Evolutionary conservation across 2,888 invertebrate species (phyloP).

Genomic region (Seira sanloemensis): DNA sequence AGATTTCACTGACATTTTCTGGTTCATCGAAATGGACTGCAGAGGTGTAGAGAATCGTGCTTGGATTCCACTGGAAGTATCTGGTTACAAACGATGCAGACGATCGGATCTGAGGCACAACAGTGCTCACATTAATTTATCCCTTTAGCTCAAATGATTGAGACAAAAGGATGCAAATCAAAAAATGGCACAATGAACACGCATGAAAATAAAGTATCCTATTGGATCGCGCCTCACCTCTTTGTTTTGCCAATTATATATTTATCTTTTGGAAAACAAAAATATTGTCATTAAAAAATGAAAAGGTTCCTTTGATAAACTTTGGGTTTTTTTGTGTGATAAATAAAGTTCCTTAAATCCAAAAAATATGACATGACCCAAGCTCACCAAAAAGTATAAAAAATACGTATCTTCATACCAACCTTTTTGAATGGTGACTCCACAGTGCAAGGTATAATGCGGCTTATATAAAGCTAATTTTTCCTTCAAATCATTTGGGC

Average conservation of each 20-base stretch:
- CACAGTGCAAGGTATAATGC: background rate
- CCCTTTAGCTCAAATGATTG: too few relatives aligned
- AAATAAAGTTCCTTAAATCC: background rate
- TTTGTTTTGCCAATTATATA: too few relatives aligned
- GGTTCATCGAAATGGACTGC: background rate
- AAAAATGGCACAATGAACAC: too few relatives aligned
- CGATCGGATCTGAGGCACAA: too few relatives aligned
- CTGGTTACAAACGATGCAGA: background rate
- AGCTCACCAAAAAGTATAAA: background rate
- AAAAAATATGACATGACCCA: conserved; percentile 2
- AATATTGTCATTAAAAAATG: conserved; percentile 3
- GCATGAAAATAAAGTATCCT: too few relatives aligned
- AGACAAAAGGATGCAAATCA: too few relatives aligned
- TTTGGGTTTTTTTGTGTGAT: conserved; percentile 18
- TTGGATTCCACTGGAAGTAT: background rate
- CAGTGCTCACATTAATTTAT: too few relatives aligned
- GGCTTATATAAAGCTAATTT: background rate
- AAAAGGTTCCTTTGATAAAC: conserved; percentile 38
- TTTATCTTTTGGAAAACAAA: background rate
- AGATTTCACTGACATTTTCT: background rate
- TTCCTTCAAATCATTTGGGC: too few relatives aligned
- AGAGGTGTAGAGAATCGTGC: background rate
- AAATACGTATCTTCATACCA: too few relatives aligned
- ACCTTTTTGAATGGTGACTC: background rate
- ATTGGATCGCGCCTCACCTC: too few relatives aligned